Conservation (phyloP, 2,113 vertebrate species). For the Oryzias woworae region DNA sequence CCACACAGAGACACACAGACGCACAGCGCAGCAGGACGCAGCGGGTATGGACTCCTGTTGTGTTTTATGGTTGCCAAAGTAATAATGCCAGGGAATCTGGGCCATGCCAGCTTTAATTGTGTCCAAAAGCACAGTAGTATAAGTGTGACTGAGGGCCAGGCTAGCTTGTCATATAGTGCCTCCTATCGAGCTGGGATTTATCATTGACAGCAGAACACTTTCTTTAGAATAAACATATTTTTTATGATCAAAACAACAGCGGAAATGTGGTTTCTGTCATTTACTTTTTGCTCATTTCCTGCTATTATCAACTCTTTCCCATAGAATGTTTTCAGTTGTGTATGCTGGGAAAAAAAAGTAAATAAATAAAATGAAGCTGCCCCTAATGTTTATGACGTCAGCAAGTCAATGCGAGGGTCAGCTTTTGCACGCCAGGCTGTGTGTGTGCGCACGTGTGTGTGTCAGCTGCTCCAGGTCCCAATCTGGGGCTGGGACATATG, state of each 20-base stretch:
- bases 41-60: slow-evolving; percentile 56
- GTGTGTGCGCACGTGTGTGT: slow-evolving; percentile 27
- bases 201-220: not conserved
- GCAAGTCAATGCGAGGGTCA: slow-evolving; percentile 25
- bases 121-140: slow-evolving; percentile 50
- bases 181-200: slow-evolving; percentile 12
- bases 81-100: slow-evolving; percentile 58
- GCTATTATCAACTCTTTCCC: no score
- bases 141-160: slow-evolving; percentile 16
- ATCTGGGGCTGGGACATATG: slow-evolving; percentile 58
- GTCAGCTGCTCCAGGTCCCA: slow-evolving; percentile 55
- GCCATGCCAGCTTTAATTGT: slow-evolving; percentile 56
- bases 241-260: no score
- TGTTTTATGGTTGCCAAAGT: slow-evolving; percentile 55
- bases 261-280: no score
- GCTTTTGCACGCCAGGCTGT: slow-evolving; percentile 14
- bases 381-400: not conserved
- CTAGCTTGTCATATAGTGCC: slow-evolving; percentile 29
- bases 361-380: not conserved
- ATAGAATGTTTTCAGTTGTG: no score
- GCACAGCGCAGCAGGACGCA: slow-evolving; percentile 61
- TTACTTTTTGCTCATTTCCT: no score
- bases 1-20: slow-evolving; percentile 45
- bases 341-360: not conserved
- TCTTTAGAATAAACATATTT: no score